Evolutionary conservation across 2,113 vertebrate genomes (phyloP).

Genomic region (Neolamprologus sp.): DNA sequence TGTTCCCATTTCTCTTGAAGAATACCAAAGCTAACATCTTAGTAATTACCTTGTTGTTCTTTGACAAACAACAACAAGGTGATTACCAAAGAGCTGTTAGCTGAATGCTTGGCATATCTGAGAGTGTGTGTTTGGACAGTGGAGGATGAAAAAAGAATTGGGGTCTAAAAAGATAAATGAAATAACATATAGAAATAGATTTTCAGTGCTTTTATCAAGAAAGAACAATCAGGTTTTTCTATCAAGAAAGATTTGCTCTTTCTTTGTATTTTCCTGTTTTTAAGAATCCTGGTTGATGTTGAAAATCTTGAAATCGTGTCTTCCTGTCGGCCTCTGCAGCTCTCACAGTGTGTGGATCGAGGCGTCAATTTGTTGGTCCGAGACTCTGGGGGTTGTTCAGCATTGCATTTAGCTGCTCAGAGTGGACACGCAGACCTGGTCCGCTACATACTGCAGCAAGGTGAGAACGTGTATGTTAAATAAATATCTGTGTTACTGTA

Average conservation of each 20-base stretch:
- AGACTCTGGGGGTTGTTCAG: slow-evolving; percentile 81
- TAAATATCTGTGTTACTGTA: not conserved
- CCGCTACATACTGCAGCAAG: slow-evolving; percentile 85
- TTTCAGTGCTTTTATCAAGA: not conserved
- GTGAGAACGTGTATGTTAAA: slow-evolving; percentile 65
- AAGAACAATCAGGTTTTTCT: not conserved
- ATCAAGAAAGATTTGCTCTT: not conserved
- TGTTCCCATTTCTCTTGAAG: not conserved
- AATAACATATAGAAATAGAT: not conserved
- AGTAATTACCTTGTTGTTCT: not conserved
- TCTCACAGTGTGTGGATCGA: slow-evolving; percentile 80
- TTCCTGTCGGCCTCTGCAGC: slow-evolving; percentile 48
- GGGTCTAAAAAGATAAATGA: not conserved
- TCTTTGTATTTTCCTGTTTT: not conserved
- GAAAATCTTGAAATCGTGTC: not conserved
- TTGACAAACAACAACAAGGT: not conserved
- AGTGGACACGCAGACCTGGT: slow-evolving; percentile 80
- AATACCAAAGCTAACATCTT: not conserved
- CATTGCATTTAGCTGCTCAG: slow-evolving; percentile 85
- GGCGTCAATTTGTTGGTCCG: slow-evolving; percentile 86
- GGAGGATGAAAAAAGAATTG: not conserved
- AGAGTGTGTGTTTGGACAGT: not conserved
- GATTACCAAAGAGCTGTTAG: not conserved
- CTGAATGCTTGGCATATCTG: not conserved
- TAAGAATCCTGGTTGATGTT: not conserved